phyloP scores from a whole-genome alignment of 1,140 invertebrate species.

The Habropoda laboriosa region DNA sequence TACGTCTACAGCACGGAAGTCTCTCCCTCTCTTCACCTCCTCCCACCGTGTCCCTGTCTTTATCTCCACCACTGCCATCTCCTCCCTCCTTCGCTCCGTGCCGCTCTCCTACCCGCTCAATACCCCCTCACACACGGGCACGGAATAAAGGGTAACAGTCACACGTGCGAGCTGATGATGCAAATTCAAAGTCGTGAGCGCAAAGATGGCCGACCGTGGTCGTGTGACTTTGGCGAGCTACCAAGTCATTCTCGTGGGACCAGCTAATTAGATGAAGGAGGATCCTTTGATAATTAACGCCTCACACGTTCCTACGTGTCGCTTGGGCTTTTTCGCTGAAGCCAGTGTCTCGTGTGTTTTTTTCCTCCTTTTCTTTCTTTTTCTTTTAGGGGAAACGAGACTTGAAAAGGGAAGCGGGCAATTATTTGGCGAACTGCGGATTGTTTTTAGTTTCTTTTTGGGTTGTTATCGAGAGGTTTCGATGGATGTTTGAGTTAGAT shows the following conservation, averaged over 20 bases:
- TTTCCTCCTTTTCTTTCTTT: too few relatives aligned
- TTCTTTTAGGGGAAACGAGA: conserved; percentile 20
- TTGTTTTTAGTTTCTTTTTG: not conserved
- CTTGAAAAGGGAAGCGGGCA: not conserved
- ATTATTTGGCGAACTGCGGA: not conserved
- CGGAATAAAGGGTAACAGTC: conserved; percentile 5
- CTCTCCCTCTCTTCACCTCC: not conserved
- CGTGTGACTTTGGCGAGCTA: conserved; percentile 25
- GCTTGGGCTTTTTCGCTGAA: conserved; percentile 17
- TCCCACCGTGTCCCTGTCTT: not conserved
- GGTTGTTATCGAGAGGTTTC: not conserved
- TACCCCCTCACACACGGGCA: not conserved
- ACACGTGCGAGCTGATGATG: conserved; percentile 40
- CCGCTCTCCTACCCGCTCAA: not conserved
- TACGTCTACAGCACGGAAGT: conserved; percentile 51
- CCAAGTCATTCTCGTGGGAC: conserved; percentile 43
- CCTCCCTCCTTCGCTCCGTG: not conserved
- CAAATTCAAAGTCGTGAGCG: conserved; percentile 36
- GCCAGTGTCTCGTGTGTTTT: not conserved
- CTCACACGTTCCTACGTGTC: not conserved
- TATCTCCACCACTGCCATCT: not conserved
- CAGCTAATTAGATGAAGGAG: conserved; percentile 55
- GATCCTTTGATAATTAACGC: conserved; percentile 60
- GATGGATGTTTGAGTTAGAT: not conserved
- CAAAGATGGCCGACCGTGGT: conserved; percentile 14